A percentile compares a stretch with the other conserved stretches of the same genome.
phyloP scores from a whole-genome alignment of 2,113 vertebrate species.

The Melanerpes aurifrons region DNA sequence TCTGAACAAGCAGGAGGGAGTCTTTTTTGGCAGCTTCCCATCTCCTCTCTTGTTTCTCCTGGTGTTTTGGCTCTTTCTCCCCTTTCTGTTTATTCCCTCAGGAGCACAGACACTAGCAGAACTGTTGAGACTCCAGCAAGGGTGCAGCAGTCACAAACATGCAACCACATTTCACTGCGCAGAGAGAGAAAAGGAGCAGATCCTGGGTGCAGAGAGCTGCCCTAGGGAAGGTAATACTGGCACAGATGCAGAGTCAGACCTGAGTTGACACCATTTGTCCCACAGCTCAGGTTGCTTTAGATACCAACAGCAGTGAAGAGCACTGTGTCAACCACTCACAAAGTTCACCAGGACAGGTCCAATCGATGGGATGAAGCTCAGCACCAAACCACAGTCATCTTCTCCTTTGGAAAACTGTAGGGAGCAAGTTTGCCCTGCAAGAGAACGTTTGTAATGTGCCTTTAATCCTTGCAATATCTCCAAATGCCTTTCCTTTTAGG shows the following conservation, averaged over 20 bases:
- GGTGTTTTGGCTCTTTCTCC: constrained; percentile 48
- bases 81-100: constrained; percentile 63
- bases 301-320: not conserved
- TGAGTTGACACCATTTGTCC: not conserved
- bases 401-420: not conserved
- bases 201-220: not conserved
- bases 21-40: not conserved
- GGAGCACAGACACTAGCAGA: constrained; percentile 40
- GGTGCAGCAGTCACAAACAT: constrained; percentile 20
- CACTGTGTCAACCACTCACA: not conserved
- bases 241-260: not conserved
- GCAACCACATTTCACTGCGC: not conserved
- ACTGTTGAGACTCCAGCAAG: constrained; percentile 27
- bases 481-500: not conserved
- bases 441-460: not conserved
- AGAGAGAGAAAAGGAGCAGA: constrained; percentile 52
- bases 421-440: not conserved
- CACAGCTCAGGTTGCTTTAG: not conserved
- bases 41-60: constrained; percentile 38
- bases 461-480: not conserved
- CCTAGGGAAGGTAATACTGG: not conserved
- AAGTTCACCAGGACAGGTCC: not conserved
- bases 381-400: not conserved
- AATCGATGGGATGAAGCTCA: not conserved
- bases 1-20: constrained; percentile 60